A percentile compares a stretch with the other conserved stretches of the same genome.
phyloP scores from a whole-genome alignment of 2,797 vertebrate genomes.

The Lithobates pipiens region DNA sequence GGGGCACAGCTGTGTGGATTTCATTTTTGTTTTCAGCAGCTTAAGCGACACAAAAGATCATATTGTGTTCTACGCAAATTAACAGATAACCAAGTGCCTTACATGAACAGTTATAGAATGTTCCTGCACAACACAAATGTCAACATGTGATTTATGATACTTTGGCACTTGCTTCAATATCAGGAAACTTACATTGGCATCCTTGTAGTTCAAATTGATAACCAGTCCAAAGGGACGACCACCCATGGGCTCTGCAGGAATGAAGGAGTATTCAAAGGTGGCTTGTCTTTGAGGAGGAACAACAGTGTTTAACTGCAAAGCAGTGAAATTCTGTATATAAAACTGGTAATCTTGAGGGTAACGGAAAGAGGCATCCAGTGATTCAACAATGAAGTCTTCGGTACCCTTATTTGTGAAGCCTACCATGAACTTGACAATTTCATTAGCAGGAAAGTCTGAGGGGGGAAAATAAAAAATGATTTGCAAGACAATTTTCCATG shows the following conservation, averaged over 20 bases:
- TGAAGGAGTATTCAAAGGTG: slow-evolving; percentile 98
- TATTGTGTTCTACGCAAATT: no score
- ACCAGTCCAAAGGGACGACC: slow-evolving; percentile 95
- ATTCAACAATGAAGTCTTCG: slow-evolving; percentile 92
- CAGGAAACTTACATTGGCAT: slow-evolving; percentile 82
- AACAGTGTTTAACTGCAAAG: slow-evolving; percentile 87
- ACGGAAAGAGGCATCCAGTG: slow-evolving; percentile 95
- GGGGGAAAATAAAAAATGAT: neutral
- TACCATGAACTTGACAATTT: slow-evolving; percentile 96
- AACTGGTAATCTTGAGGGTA: slow-evolving; percentile 99
- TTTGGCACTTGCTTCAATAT: neutral
- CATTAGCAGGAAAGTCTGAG: slow-evolving; percentile 94
- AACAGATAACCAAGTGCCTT: no score
- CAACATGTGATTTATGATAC: no score
- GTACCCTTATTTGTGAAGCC: slow-evolving; percentile 96
- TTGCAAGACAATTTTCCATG: neutral
- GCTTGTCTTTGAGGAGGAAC: slow-evolving; percentile 91
- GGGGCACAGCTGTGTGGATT: no score
- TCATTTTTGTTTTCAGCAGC: no score
- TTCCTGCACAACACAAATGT: no score
- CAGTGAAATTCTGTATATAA: slow-evolving; percentile 99
- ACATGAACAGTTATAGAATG: no score
- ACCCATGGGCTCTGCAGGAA: slow-evolving; percentile 97
- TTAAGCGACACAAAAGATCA: no score
- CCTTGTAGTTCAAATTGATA: slow-evolving; percentile 98